Base-by-base conservation (phyloP, 2,113 vertebrate genomes). In the Callocephalon fimbriatum region DNA sequence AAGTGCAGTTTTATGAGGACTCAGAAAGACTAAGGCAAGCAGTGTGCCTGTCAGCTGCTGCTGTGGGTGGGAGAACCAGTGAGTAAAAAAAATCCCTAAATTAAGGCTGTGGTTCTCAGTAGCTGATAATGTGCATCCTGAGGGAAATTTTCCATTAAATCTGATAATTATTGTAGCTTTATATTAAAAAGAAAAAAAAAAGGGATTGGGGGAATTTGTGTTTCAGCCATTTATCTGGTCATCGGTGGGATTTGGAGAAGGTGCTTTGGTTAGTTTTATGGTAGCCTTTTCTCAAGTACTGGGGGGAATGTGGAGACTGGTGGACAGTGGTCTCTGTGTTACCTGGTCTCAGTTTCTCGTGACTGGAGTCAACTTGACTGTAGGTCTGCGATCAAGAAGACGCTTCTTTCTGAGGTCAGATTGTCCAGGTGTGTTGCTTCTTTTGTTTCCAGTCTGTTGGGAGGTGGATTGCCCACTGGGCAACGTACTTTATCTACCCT, bases 121-220 rank as follows among this genome's bases (percentile, higher is more conserved):
- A 70, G 31, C 37, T 23, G 19, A 3, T 79, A 61, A 22, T 7
- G 13, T 22, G 10, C 38, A 65, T 86, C 26, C 23, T 40, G 23
- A 71, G 29, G 32, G n/a, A 59, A 45, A 25, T 20, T 51, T 71
- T 73, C 1, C 1, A 10, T 56, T 9, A 56, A 59, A 47, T 71
- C 29, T 86, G 31, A 27, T 38, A 16, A 27, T n/a, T 6, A 54
- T 25, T 79, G 16, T 29, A 56, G 32, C 14, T 87, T 73, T 56
- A 9, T 44, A 31, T 61, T 42, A 9, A 32, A 90, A 48, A 21
- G 42, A 23, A 23, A 42, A 21, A 35, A 47, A 23, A 32, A 54
- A 10, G 10, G 13, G 45, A 4, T 3, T 4, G 18, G 2, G 8
- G 3, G 7, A 13, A 88, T 5, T 22, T 77, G 17, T 62, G 5